Base-by-base conservation (phyloP, 2,797 vertebrate species). In the Leucoraja ocellata region DNA sequence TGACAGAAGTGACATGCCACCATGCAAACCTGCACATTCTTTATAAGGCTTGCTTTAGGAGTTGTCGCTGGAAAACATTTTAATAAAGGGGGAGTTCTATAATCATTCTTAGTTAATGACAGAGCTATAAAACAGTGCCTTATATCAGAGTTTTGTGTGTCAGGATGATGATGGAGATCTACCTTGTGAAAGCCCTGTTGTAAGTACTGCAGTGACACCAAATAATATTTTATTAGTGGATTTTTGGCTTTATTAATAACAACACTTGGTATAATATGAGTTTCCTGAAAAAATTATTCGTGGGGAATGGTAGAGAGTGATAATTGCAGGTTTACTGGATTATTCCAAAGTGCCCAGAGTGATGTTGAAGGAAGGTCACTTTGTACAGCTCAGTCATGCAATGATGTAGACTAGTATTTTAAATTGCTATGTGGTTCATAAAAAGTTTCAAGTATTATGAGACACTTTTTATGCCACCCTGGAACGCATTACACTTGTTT, bases 341-440 rank as follows among this genome's bases (percentile, higher is more conserved):
- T 86, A 65, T 86, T 58, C 83, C n/a, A 58, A 88, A 88, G 84
- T 65, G 18, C 68, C 63, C 68, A 36, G 65, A 68, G 84, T 68
- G 61, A 88, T n/a, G 84, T 68, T 32, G 63, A 88, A 88, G n/a
- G n/a, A 88, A 88, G 61, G 84, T 88, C 63, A 32, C 63, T 88
- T 88, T 18, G 14, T 32, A 16, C 39, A 88, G 65, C 7, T 36
- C 16, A 68, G 39, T 7, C 10, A 18, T 88, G 21, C 54, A 86
- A n/a, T 78, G n/a, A 88, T 68, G 16, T 68, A 88, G 16, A 16
- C 63, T 54, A 63, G n/a, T 86, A 32, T 36, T 88, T 68, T 32
- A 68, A 68, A 32, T 68, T 68, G 61, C 32, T 88, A 7, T 36
- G 36, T 68, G 21, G 39, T 88, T 88, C 84, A 68, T 54, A 32